phyloP scores from a whole-genome alignment of 2,888 invertebrate genomes.

The Notodonta dromedarius region DNA sequence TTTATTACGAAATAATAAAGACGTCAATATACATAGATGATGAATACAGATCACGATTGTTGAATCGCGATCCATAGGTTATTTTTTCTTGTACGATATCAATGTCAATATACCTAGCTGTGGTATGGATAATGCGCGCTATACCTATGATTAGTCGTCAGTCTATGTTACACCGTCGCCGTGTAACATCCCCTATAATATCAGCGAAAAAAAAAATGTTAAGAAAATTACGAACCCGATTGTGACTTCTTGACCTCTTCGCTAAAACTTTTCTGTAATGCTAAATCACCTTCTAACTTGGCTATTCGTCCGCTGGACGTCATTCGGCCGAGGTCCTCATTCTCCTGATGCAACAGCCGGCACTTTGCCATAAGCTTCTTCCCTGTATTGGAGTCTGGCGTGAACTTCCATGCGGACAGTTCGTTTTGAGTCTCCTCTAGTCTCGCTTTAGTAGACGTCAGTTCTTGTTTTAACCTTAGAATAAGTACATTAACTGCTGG shows the following conservation, averaged over 20 bases:
- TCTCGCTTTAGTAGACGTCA: constrained; percentile 94
- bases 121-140: too few species aligned
- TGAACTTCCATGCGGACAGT: constrained; percentile 99
- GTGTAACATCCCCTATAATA: too few species aligned
- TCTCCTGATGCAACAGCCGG: constrained; percentile 96
- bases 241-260: constrained; percentile 98
- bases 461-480: constrained; percentile 94
- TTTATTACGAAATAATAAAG: too few species aligned
- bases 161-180: too few species aligned
- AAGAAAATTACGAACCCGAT: constrained; percentile 86
- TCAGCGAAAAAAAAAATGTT: too few species aligned
- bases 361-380: constrained; percentile 99
- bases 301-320: constrained; percentile 97
- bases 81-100: too few species aligned
- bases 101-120: too few species aligned
- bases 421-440: constrained; percentile 99
- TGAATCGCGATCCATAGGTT: too few species aligned
- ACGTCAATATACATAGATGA: too few species aligned
- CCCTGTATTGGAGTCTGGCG: constrained; percentile 99
- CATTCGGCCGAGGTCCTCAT: constrained; percentile 98
- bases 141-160: too few species aligned
- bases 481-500: constrained; percentile 98
- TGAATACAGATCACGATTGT: too few species aligned
- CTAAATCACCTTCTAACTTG: constrained; percentile 97
- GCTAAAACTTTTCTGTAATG: constrained; percentile 96